These are phyloP conservation scores for Myrmophylax atrothorax DNA, from an alignment of 2,113 vertebrate species.

Conservation along the genomic window DNA sequence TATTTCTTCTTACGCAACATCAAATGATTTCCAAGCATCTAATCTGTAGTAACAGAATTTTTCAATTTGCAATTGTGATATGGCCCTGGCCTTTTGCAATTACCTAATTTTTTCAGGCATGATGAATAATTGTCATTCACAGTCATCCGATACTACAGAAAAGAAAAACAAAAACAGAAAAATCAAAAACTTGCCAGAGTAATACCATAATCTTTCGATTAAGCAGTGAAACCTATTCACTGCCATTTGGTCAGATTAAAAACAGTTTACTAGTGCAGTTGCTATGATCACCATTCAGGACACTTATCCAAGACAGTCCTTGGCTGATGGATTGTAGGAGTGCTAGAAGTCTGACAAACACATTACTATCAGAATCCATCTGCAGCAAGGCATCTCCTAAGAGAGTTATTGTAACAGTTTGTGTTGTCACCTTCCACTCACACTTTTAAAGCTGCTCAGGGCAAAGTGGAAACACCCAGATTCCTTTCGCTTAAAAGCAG, in stretches of 20 bases:
- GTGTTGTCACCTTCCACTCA: constrained; percentile 23
- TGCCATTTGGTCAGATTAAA: not conserved
- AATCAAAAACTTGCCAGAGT: not conserved
- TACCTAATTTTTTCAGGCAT: not conserved
- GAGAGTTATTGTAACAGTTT: constrained; percentile 44
- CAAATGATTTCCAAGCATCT: not conserved
- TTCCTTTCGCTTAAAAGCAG: not conserved
- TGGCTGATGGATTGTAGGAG: not conserved
- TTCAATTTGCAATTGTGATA: not conserved
- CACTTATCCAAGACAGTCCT: not conserved
- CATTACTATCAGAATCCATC: not conserved
- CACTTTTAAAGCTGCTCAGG: not conserved
- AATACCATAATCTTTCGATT: not conserved
- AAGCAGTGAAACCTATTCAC: not conserved
- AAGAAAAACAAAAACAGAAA: not conserved
- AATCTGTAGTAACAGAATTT: not conserved
- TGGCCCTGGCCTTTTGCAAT: not conserved
- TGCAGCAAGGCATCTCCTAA: not conserved
- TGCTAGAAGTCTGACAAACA: not conserved
- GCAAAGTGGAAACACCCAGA: not conserved
- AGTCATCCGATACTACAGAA: not conserved
- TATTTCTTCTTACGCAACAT: constrained; percentile 2
- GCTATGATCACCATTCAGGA: not conserved
- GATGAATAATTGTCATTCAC: not conserved
- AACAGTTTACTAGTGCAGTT: not conserved